These are phyloP conservation scores for Pseudopipra pipra DNA, from an alignment of 2,113 vertebrate genomes.

Conservation along the genomic window DNA sequence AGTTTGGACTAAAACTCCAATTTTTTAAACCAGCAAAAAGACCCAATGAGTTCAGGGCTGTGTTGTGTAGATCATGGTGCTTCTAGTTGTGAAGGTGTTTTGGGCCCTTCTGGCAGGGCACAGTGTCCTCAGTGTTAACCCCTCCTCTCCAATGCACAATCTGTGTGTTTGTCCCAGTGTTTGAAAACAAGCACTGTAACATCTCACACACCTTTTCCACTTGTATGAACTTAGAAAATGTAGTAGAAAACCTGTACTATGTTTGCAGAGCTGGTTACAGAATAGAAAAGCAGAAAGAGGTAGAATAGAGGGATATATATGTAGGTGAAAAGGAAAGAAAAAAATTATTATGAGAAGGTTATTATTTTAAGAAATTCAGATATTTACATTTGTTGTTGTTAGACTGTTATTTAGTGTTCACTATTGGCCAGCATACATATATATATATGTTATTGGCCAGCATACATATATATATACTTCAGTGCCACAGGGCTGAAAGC, in stretches of 20 bases:
- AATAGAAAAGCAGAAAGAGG: not conserved
- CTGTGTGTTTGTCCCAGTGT: not conserved
- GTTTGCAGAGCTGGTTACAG: not conserved
- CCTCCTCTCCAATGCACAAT: not conserved
- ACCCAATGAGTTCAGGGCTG: not conserved
- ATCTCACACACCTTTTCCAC: not conserved
- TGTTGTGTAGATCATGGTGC: rapidly evolving
- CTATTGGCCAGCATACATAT: not conserved
- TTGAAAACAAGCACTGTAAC: not conserved
- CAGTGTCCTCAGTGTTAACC: rapidly evolving
- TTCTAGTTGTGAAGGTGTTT: not conserved
- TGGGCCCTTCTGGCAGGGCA: not conserved
- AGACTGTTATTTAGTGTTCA: not conserved
- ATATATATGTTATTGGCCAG: too few relatives aligned
- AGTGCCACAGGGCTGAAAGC: not conserved
- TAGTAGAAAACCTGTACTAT: not conserved
- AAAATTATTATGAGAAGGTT: not conserved
- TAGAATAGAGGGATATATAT: not conserved
- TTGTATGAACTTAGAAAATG: not conserved
- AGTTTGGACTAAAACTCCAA: not conserved
- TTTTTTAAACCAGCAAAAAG: not conserved
- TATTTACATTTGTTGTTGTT: not conserved
- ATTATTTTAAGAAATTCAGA: not conserved
- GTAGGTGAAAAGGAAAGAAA: not conserved
- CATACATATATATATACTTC: not conserved